Evolutionary conservation across 2,113 vertebrate species (phyloP).

Genomic region (Collichthys lucidus): DNA sequence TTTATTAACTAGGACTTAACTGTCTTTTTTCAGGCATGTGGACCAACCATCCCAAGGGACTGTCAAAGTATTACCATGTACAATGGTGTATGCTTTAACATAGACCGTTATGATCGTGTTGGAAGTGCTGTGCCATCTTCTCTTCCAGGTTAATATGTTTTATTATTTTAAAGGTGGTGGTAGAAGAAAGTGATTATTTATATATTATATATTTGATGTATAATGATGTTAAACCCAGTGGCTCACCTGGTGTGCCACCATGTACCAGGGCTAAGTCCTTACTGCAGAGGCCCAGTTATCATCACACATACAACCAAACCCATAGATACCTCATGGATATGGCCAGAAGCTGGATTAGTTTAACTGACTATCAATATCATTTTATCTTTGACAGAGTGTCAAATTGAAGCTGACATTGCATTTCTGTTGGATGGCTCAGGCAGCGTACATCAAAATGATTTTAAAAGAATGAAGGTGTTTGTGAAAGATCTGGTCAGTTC

Average conservation of each 20-base stretch:
- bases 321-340: too few species aligned
- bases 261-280: too few species aligned
- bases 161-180: too few species aligned
- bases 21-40: too few species aligned
- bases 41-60: too few species aligned
- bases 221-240: too few species aligned
- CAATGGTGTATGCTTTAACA: slow-evolving; percentile 11
- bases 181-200: too few species aligned
- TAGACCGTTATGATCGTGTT: rapidly evolving
- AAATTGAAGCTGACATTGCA: slow-evolving; percentile 71
- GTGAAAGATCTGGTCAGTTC: slow-evolving; percentile 56
- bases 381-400: slow-evolving; percentile 70
- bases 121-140: neutral
- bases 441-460: rapidly evolving
- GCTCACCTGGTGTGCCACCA: too few species aligned
- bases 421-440: slow-evolving; percentile 83
- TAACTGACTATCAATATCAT: neutral
- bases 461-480: slow-evolving; percentile 65
- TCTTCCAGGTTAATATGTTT: slow-evolving; percentile 55
- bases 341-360: too few species aligned
- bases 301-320: neutral
- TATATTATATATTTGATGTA: neutral
- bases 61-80: too few species aligned
- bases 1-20: too few species aligned
- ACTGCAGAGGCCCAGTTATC: neutral